Base-by-base conservation (phyloP, 2,888 invertebrate genomes). In the Papilio demoleus region DNA sequence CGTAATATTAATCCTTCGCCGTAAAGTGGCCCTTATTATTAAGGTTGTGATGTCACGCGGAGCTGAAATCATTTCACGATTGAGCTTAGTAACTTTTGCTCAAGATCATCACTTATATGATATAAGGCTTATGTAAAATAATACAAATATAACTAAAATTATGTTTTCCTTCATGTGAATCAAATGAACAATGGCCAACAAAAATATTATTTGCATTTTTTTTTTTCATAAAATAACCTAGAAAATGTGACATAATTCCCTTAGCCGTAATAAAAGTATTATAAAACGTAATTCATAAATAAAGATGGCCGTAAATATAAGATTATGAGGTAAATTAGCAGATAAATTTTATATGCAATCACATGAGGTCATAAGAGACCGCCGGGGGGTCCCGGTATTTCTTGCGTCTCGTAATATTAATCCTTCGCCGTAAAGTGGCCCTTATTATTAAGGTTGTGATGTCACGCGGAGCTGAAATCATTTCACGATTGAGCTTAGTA, bases 271-370 rank as follows among this genome's bases (percentile, higher is more conserved):
- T 42, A 61, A 31, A 60, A 61, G 42, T 22, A 24, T n/a, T 31
- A 14, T 27, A 42, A 66, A 66, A 60, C 34, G 60, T 77, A 74
- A 77, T 78, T 76, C 72, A 78, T 80, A 78, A 79, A 75, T 27
- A 64, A 70, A 70, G 73, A 68, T 70, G 72, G 73, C 70, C 73
- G 68, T 83, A 80, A 83, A 81, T 65, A 60, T 36, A 67, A 73
- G 75, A 77, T 79, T 76, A 72, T 68, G 75, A 71, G 74, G 80
- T 80, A 81, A 83, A 79, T 79, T 80, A 77, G 78, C 74, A 75
- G 81, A 78, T 83, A 70, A 81, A 78, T 72, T 81, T 81, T 79
- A 84, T 84, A 77, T 70, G 83, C 81, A 82, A 85, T 84, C 73
- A 79, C 67, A 74, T 38, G 71, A 73, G 73, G 69, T 72, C 73